A percentile compares a stretch with the other conserved stretches of the same genome.
phyloP scores from a whole-genome alignment of 2,888 invertebrate species.

The Pomacea canaliculata region DNA sequence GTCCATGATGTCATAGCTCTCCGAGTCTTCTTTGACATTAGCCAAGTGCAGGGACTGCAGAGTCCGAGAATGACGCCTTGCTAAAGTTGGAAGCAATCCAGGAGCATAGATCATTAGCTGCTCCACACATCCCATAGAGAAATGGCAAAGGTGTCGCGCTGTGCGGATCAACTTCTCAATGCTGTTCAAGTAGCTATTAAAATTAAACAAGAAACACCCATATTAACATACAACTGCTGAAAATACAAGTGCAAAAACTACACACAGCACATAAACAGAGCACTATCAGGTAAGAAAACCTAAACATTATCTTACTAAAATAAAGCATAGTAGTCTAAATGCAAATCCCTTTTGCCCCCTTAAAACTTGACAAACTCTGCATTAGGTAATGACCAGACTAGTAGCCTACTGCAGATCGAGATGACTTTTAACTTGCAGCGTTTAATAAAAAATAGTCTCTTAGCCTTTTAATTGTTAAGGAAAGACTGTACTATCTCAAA shows the following conservation, averaged over 20 bases:
- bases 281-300: no score
- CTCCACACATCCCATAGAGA: conserved; percentile 75
- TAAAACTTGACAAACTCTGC: no score
- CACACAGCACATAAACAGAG: no score
- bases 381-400: no score
- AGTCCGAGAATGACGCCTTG: conserved; percentile 73
- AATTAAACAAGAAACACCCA: neutral
- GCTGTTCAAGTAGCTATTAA: conserved; percentile 24
- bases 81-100: conserved; percentile 70
- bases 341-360: neutral
- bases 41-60: conserved; percentile 78
- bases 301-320: no score
- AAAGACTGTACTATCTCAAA: no score
- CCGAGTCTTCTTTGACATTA: conserved; percentile 81
- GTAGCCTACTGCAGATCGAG: no score
- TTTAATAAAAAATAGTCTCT: no score
- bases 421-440: no score
- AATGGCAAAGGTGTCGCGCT: conserved; percentile 71
- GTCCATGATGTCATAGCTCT: conserved; percentile 75
- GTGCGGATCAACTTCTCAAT: conserved; percentile 67
- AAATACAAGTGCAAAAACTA: neutral
- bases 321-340: no score
- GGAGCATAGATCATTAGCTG: conserved; percentile 72
- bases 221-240: neutral
- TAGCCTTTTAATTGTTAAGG: no score